Percentiles rank a stretch among this genome's conserved stretches.
Conservation (phyloP, 2,888 invertebrate species). For the Luffia ferchaultella region DNA sequence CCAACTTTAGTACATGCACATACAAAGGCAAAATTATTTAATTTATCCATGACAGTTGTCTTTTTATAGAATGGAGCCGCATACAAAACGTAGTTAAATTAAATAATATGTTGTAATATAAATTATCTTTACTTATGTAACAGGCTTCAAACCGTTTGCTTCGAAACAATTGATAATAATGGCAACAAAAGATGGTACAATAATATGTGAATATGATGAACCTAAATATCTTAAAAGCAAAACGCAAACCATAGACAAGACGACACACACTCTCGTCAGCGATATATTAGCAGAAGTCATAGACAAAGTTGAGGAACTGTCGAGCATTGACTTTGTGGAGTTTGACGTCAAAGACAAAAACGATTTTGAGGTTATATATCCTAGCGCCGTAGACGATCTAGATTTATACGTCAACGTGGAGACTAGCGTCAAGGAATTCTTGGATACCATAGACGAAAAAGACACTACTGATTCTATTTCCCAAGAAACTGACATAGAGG, state of each 20-base stretch:
- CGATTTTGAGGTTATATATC: conserved; percentile 37
- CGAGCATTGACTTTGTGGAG: conserved; percentile 19
- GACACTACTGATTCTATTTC: conserved; percentile 23
- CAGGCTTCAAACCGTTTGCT: conserved; percentile 52
- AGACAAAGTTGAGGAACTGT: conserved; percentile 31
- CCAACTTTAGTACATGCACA: too few relatives aligned
- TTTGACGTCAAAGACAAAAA: conserved; percentile 17
- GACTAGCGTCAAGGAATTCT: conserved; percentile 22
- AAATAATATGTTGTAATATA: too few relatives aligned
- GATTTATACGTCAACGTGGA: conserved; percentile 15
- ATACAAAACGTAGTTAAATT: too few relatives aligned
- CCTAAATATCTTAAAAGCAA: conserved; percentile 6
- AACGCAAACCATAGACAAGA: conserved; percentile 10
- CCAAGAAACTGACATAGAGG: conserved; percentile 18
- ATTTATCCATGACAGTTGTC: too few relatives aligned
- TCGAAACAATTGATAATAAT: conserved; percentile 43
- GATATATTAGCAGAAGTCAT: too few relatives aligned
- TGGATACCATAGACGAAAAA: conserved; percentile 39
- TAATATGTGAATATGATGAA: conserved; percentile 28
- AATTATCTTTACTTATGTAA: too few relatives aligned
- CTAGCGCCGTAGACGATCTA: too few relatives aligned
- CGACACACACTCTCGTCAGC: too few relatives aligned
- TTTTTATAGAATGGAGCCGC: too few relatives aligned
- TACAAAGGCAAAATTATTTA: too few relatives aligned
- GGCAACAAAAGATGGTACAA: conserved; percentile 31